Evolutionary conservation across 1,140 invertebrate genomes (phyloP).

Genomic region (Gryon sp.): DNA sequence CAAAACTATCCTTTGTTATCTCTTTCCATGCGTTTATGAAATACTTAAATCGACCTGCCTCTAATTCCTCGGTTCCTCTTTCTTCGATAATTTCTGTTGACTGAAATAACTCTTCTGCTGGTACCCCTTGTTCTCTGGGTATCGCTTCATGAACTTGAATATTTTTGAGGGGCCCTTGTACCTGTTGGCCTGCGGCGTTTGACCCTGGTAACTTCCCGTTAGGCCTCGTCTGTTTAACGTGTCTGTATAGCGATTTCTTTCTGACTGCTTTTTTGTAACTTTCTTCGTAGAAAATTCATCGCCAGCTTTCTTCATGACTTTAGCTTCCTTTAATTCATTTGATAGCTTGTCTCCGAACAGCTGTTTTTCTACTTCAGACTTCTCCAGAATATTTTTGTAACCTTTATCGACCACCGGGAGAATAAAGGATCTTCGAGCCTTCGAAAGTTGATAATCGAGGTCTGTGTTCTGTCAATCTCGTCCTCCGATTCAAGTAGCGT

Average conservation of each 20-base stretch:
- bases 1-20: too few relatives aligned
- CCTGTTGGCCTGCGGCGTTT: constrained; percentile 4
- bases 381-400: constrained; percentile 34
- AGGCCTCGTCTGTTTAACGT: constrained; percentile 15
- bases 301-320: constrained; percentile 1
- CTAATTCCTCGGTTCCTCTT: constrained; percentile 16
- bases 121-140: constrained; percentile 13
- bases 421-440: constrained; percentile 37
- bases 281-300: constrained; percentile 17
- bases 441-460: constrained; percentile 19
- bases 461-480: constrained; percentile 2
- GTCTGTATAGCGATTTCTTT: constrained; percentile 20
- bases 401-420: constrained; percentile 33
- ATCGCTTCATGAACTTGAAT: constrained; percentile 8
- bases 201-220: constrained; percentile 7
- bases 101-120: not conserved
- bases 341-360: constrained; percentile 30
- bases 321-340: constrained; percentile 16
- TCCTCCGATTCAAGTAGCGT: too few relatives aligned
- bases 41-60: constrained; percentile 8
- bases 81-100: not conserved
- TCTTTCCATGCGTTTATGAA: too few relatives aligned
- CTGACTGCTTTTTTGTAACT: not conserved
- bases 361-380: constrained; percentile 16
- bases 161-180: constrained; percentile 12